Percentiles rank a stretch among this genome's conserved stretches.
These are phyloP conservation scores for Cygnus atratus DNA, from an alignment of 2,113 vertebrate genomes.

Conservation along the genomic window DNA sequence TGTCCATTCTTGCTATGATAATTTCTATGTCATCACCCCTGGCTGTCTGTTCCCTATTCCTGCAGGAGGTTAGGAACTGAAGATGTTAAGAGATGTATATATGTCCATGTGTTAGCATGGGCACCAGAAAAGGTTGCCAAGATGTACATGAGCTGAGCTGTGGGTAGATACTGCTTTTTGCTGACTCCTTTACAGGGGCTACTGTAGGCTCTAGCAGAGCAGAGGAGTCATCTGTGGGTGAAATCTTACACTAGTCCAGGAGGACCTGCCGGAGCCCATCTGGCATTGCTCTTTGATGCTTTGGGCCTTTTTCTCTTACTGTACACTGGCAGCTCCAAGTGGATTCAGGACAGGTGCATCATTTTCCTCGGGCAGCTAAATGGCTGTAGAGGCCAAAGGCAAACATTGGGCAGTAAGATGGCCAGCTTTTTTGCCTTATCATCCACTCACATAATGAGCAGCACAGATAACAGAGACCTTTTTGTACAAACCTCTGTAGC, in stretches of 20 bases:
- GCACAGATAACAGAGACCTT: neutral
- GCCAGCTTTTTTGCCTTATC: neutral
- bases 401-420: neutral
- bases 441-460: neutral
- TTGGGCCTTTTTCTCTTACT: neutral
- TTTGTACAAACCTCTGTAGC: neutral
- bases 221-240: neutral
- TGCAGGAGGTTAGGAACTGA: neutral
- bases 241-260: neutral
- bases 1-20: neutral
- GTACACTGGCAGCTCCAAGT: neutral
- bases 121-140: neutral
- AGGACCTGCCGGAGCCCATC: neutral
- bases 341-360: neutral
- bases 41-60: neutral
- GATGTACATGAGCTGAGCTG: neutral
- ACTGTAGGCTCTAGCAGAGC: neutral
- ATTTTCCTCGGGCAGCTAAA: neutral
- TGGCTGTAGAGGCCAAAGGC: neutral
- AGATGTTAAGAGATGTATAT: neutral
- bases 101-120: neutral
- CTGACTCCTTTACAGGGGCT: neutral
- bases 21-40: neutral
- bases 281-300: neutral
- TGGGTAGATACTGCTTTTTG: neutral